Evolutionary conservation across 2,888 invertebrate species (phyloP).

Genomic region (Trachelus stipa): DNA sequence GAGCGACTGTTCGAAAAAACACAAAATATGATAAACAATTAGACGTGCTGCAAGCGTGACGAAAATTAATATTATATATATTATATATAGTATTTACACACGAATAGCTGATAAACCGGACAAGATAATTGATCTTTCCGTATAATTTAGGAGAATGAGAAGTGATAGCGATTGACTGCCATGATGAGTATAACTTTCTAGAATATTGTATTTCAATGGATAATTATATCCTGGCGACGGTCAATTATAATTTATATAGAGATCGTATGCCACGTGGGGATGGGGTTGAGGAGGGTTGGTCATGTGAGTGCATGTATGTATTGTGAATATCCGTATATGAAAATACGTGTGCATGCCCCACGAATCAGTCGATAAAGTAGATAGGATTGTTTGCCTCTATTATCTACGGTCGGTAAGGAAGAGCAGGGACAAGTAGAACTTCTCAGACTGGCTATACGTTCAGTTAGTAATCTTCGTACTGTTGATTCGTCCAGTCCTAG

Average conservation of each 20-base stretch:
- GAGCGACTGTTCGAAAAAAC: not conserved
- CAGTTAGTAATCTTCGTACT: not conserved
- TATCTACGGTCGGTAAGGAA: not conserved
- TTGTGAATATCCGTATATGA: no score
- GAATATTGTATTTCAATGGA: not conserved
- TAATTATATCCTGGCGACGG: not conserved
- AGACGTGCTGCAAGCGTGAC: not conserved
- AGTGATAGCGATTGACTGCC: not conserved
- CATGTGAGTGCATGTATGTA: not conserved
- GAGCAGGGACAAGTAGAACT: not conserved
- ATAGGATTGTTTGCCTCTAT: not conserved
- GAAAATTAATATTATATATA: not conserved
- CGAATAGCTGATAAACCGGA: not conserved
- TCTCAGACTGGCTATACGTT: not conserved
- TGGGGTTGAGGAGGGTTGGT: not conserved
- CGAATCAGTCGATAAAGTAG: not conserved
- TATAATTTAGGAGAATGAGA: not conserved
- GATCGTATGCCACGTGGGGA: not conserved
- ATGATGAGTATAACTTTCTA: not conserved
- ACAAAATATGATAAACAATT: not conserved
- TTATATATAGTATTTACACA: not conserved
- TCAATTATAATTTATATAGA: not conserved
- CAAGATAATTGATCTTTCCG: not conserved
- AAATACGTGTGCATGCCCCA: not conserved
- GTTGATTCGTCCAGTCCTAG: not conserved